Base-by-base conservation (phyloP, 2,888 invertebrate species). In the Chloromyia formosa region DNA sequence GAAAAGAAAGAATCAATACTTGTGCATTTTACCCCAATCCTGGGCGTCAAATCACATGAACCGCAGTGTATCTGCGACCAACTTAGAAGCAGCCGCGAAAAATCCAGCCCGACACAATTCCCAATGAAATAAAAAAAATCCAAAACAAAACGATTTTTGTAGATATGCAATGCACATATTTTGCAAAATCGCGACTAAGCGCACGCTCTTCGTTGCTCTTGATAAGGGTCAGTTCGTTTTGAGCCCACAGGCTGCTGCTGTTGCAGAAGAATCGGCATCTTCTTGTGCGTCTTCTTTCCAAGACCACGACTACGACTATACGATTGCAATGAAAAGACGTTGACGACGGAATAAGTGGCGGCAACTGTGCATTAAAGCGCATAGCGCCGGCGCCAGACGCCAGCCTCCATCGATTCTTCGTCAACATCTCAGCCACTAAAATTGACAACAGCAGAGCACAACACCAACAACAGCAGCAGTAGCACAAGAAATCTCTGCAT, bases 351-450 rank as follows among this genome's bases (percentile, higher is more conserved):
- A 49, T 35, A 56, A 71, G 56, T 40, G 58, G 58, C 71, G 56
- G 71, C 71, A 71, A 71, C 71, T 40, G 56, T 56, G 61, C 61
- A 73, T 77, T 77, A 76, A 76, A 76, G 77, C 66, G 61, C 66
- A 74, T 75, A 78, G 78, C 79, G 79, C 79, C 79, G 79, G 79
- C 79, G 79, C 79, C 79, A 79, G 78, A 77, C 79, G 79, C 79
- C 76, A 76, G 77, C 73, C 75, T 78, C 77, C 77, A 78, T 77
- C 77, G 78, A 78, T 78, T 58, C 40, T 20, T 58, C 69, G 53
- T 54, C 78, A 77, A 76, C 69, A 76, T 62, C 61, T 27, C 60
- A 75, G 77, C 74, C 66, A 22, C 66, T 20, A 22, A 66, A 66
- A 66, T 66, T 66, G 66, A 66, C 66, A 66, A 66, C 66, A 66